phyloP scores from a whole-genome alignment of 2,888 invertebrate genomes.

The Calameuta idolon region DNA sequence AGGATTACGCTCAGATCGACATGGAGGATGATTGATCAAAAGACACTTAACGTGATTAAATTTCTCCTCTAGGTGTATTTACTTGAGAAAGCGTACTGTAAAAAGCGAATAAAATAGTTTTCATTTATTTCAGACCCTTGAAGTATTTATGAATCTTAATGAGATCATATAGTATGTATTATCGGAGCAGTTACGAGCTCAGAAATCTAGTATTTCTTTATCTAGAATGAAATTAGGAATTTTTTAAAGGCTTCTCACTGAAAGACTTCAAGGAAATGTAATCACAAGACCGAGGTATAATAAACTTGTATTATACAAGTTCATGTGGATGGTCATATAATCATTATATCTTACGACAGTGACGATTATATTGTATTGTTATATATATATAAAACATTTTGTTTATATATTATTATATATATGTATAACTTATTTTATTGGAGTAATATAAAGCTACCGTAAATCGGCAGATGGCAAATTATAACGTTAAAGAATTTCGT shows the following conservation, averaged over 20 bases:
- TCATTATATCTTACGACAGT: constrained; percentile 36
- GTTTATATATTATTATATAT: constrained; percentile 39
- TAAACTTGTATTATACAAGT: constrained; percentile 23
- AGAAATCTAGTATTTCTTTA: neutral
- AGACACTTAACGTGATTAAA: neutral
- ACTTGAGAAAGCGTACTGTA: constrained; percentile 27
- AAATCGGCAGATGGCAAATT: constrained; percentile 42
- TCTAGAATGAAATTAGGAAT: neutral
- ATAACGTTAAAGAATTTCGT: constrained; percentile 29
- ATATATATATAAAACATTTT: constrained; percentile 46
- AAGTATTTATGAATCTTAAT: neutral
- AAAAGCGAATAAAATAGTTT: constrained; percentile 24
- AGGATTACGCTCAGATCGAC: constrained; percentile 55
- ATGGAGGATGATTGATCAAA: constrained; percentile 42
- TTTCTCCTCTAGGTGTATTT: constrained; percentile 23
- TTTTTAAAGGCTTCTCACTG: no score
- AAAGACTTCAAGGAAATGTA: no score
- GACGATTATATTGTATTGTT: constrained; percentile 31
- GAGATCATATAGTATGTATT: neutral
- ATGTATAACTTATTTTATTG: constrained; percentile 35
- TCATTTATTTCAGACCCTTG: constrained; percentile 16
- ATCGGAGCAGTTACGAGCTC: neutral
- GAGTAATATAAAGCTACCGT: constrained; percentile 42
- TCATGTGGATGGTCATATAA: constrained; percentile 31
- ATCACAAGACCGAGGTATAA: no score